Base-by-base conservation (phyloP, 2,797 vertebrate species). In the Enteromius radiatus region DNA sequence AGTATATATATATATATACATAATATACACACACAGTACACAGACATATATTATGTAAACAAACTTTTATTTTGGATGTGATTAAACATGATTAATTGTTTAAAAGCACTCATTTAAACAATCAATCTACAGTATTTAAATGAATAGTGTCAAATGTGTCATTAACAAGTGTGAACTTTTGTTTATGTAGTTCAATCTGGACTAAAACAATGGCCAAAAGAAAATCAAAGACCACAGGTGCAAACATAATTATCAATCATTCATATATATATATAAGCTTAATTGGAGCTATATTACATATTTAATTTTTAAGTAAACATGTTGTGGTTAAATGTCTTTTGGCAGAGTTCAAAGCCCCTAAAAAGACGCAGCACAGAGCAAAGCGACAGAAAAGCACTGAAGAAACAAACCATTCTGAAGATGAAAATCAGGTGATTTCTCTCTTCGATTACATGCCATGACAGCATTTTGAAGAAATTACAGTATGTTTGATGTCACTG, bases 361-460 rank as follows among this genome's bases (percentile, higher is more conserved):
- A 84, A 45, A 36, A 59, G 31, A 84, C 69, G 2, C 36, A 81
- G 2, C 78, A 88, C 38, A 86, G 88, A 73, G 85, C 84, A 69
- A 91, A 81, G 43, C 91, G 89, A 85, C 91, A 87, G 80, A 80
- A 79, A 54, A n/a, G 15, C 80, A 52, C 71, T 17, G 21, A 85
- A 33, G 81, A 56, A 28, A n/a, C 45, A 78, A 56, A 77, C 43
- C 23, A 80, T 17, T 45, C n/a, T 33, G 0, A 26, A 78, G 41
- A 77, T 3, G 12, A 49, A 80, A 85, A 76, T 28, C 89, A 90
- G 90, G 92, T 92, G 84, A 69, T 21, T 33, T 41, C 31, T 23
- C 12, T 36, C 7, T 26, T 8, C 3, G 33, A 2, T 31, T 33
- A 52, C 70, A 52, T 5, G 2, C 12, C 0, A 23, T 28, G 5